Percentiles rank a stretch among this genome's conserved stretches.
These are phyloP conservation scores for Struthidea cinerea DNA, from an alignment of 2,113 vertebrate species.

Conservation along the genomic window DNA sequence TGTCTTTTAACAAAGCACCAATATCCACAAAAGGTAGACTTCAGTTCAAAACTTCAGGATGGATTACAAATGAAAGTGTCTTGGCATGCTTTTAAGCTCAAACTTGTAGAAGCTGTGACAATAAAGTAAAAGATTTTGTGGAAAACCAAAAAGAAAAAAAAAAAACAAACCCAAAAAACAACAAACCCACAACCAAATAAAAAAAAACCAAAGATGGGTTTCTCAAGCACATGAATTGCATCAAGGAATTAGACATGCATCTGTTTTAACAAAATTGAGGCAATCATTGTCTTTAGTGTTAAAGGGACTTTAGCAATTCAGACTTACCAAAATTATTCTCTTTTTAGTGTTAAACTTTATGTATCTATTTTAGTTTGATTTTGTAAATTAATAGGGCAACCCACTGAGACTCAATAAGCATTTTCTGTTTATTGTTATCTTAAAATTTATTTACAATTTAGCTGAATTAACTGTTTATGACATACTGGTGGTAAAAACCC, in stretches of 20 bases:
- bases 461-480: neutral
- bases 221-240: slow-evolving; percentile 76
- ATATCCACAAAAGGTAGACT: slow-evolving; percentile 62
- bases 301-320: slow-evolving; percentile 78
- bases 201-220: neutral
- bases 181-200: neutral
- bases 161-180: neutral
- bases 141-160: slow-evolving; percentile 16
- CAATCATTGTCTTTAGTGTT: slow-evolving; percentile 70
- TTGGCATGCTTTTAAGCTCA: slow-evolving; percentile 74
- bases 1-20: slow-evolving; percentile 56
- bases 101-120: slow-evolving; percentile 67
- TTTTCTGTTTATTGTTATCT: slow-evolving; percentile 43
- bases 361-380: slow-evolving; percentile 63
- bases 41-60: slow-evolving; percentile 61
- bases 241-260: slow-evolving; percentile 72
- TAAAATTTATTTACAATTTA: neutral
- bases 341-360: slow-evolving; percentile 75
- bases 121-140: slow-evolving; percentile 59
- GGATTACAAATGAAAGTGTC: slow-evolving; percentile 67
- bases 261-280: slow-evolving; percentile 66
- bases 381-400: slow-evolving; percentile 50
- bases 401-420: slow-evolving; percentile 55
- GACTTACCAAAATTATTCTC: slow-evolving; percentile 72
- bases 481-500: neutral